Conservation (phyloP, 2,888 invertebrate species). For the Coenonympha glycerion region DNA sequence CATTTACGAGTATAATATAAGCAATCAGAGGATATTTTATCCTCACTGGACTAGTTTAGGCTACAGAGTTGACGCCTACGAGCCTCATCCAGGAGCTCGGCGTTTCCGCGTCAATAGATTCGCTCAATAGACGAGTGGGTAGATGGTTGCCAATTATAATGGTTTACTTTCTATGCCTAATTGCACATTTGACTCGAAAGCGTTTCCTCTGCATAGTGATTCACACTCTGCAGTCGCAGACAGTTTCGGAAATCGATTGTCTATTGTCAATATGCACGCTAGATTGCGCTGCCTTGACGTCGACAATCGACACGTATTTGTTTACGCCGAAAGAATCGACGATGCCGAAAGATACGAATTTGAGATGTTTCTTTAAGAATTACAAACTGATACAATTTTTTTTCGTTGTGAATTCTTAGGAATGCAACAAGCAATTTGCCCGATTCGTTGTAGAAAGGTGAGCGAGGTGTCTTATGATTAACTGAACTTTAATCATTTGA, state of each 20-base stretch:
- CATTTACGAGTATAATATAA: too few species aligned
- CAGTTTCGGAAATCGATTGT: slow-evolving; percentile 15
- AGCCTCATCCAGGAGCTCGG: slow-evolving; percentile 45
- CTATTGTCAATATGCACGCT: slow-evolving; percentile 26
- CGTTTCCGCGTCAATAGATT: slow-evolving; percentile 49
- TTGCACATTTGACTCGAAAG: slow-evolving; percentile 45
- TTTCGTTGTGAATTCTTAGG: too few species aligned
- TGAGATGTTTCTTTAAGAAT: too few species aligned
- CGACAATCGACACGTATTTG: too few species aligned
- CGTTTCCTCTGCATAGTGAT: slow-evolving; percentile 37
- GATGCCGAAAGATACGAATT: too few species aligned
- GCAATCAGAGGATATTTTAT: neutral
- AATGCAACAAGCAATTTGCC: too few species aligned
- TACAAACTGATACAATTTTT: too few species aligned
- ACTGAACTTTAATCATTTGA: too few species aligned
- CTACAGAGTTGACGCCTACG: slow-evolving; percentile 40
- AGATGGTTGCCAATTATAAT: slow-evolving; percentile 59
- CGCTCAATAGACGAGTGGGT: slow-evolving; percentile 53
- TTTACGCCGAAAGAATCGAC: too few species aligned
- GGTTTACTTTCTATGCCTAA: slow-evolving; percentile 65
- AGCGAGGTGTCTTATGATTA: too few species aligned
- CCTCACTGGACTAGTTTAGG: neutral
- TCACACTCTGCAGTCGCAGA: slow-evolving; percentile 21
- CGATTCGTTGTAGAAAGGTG: too few species aligned
- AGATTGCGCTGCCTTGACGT: slow-evolving; percentile 13